Evolutionary conservation across 2,888 invertebrate species (phyloP).

Genomic region (Blastobasis adustella): DNA sequence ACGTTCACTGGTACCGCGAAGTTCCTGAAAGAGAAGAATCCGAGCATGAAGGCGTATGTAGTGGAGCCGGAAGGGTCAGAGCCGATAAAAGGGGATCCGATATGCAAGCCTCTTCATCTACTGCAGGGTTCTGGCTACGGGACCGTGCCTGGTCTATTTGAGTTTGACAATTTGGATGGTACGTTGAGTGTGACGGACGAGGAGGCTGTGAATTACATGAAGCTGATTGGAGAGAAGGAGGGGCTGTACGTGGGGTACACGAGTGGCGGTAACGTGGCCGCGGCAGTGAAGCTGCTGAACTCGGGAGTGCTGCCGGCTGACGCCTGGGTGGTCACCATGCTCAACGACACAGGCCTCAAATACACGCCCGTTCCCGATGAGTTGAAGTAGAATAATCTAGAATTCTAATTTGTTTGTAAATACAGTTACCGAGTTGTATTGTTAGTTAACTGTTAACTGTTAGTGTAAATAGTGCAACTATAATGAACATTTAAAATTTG

Average conservation of each 20-base stretch:
- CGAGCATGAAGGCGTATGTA: conserved; percentile 43
- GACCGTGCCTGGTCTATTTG: conserved; percentile 52
- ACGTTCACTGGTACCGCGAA: conserved; percentile 54
- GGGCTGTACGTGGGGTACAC: conserved; percentile 64
- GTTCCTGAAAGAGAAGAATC: conserved; percentile 57
- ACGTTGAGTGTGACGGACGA: conserved; percentile 55
- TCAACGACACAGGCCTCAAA: conserved; percentile 58
- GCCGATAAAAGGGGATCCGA: conserved; percentile 50
- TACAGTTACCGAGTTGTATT: too few species aligned
- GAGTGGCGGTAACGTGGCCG: conserved; percentile 62
- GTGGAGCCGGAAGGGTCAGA: conserved; percentile 60
- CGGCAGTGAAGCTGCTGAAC: conserved; percentile 52
- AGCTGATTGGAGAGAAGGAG: conserved; percentile 53
- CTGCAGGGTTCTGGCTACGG: conserved; percentile 66
- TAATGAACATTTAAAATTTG: too few species aligned
- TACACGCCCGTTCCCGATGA: conserved; percentile 53
- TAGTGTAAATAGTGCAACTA: too few species aligned
- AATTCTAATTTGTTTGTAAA: too few species aligned
- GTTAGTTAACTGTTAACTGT: too few species aligned
- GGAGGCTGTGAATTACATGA: conserved; percentile 46
- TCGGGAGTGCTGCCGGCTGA: conserved; percentile 51
- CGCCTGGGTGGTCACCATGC: conserved; percentile 57
- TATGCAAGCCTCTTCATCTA: conserved; percentile 59
- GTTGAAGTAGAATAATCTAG: too few species aligned
- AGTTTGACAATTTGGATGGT: conserved; percentile 52